phyloP scores from a whole-genome alignment of 2,113 vertebrate species.

The Gambusia holbrooki region DNA sequence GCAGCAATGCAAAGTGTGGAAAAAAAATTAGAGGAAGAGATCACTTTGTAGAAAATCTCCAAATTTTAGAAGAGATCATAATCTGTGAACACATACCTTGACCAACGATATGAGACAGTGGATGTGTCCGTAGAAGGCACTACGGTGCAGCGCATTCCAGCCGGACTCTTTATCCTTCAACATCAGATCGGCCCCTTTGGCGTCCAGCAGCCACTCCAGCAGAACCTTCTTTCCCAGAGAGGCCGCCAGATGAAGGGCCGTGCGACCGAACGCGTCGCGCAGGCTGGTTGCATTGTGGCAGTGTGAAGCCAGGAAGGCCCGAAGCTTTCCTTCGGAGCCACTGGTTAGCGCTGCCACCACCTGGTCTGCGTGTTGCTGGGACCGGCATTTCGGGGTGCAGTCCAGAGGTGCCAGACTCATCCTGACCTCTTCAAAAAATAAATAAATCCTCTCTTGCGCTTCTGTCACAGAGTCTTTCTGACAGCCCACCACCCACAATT shows the following conservation, averaged over 20 bases:
- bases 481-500: constrained; percentile 34
- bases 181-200: constrained; percentile 86
- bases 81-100: constrained; percentile 80
- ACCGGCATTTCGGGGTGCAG: constrained; percentile 93
- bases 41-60: no score
- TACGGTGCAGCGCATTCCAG: constrained; percentile 96
- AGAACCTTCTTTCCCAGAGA: constrained; percentile 91
- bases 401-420: constrained; percentile 88
- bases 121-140: constrained; percentile 95
- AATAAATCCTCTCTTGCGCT: constrained; percentile 8
- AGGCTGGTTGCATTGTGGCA: constrained; percentile 91
- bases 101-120: constrained; percentile 91
- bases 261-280: constrained; percentile 90
- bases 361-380: constrained; percentile 88
- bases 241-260: constrained; percentile 88
- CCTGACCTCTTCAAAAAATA: constrained; percentile 59
- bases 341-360: constrained; percentile 89
- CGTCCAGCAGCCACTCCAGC: constrained; percentile 91
- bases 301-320: constrained; percentile 86
- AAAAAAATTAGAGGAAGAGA: no score
- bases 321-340: constrained; percentile 88
- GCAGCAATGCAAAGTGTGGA: no score
- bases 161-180: constrained; percentile 94
- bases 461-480: constrained; percentile 8
- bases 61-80: neutral